Evolutionary conservation across 2,888 invertebrate species (phyloP), one percentile per base, ranked within the genome.

Genomic region (Phaedon cochleariae): DNA sequence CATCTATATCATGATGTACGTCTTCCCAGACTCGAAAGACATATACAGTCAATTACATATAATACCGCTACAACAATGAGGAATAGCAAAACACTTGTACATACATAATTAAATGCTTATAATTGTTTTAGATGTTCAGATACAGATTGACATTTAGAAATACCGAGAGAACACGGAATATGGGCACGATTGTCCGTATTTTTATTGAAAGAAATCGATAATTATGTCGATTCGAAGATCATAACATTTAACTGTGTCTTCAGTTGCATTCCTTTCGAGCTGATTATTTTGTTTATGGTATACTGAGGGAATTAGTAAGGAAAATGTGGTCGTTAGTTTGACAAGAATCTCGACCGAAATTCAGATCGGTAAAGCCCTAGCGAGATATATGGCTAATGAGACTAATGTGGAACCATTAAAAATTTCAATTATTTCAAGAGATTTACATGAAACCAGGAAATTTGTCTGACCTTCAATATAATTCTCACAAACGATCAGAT

Each of bases 111-210:
- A 76, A 76, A 74, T 66, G 64, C 65, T 74, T 74, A 73, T 74
- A 74, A 75, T 75, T 73, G 74, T 74, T 72, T 73, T 66, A 68
- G 75, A 75, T 76, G 75, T 59, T 65, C 64, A 75, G 74, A 74
- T 75, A 76, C 64, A 71, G 73, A 74, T 74, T 76, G 76, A 75
- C 76, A 76, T 76, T 76, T 76, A 55, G 69, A 73, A 76, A 76
- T 76, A 75, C 73, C 76, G 75, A 54, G 65, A 70, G 62, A 72
- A 74, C 74, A 74, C 76, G 74, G 74, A 74, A 74, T 75, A 74
- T 73, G 63, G 73, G 74, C 76, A 76, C 76, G 76, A 76, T 75
- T 71, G 71, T 61, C 64, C 66, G 68, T 65, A 67, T 65, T 65
- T 65, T 65, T 61, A 65, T 57, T 46, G 21, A 20, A 31, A 46